Conservation (phyloP, 2,113 vertebrate genomes). For the Bos javanicus region DNA sequence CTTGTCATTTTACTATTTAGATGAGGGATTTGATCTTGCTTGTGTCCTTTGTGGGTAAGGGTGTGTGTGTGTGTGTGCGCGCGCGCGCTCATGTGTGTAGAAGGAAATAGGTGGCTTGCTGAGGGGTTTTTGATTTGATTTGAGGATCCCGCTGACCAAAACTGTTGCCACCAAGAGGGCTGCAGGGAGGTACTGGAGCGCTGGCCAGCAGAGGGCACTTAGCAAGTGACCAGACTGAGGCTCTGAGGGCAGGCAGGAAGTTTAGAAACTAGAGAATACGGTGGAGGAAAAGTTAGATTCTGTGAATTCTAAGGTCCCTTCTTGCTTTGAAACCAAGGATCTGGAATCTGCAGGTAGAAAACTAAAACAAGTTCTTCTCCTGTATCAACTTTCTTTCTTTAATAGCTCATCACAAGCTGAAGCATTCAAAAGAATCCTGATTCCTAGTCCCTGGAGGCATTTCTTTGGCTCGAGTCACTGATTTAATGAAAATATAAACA, state of each 20-base stretch:
- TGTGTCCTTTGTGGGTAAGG: neutral
- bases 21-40: neutral
- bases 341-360: neutral
- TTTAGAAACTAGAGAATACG: neutral
- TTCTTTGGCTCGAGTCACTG: neutral
- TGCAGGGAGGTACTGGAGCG: neutral
- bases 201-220: neutral
- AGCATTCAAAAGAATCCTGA: neutral
- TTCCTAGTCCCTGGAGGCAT: neutral
- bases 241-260: neutral
- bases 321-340: neutral
- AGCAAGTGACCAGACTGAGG: neutral
- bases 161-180: neutral
- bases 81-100: neutral
- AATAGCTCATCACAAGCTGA: neutral
- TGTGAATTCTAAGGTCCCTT: neutral
- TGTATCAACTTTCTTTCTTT: neutral
- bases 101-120: neutral
- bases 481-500: conserved; percentile 11
- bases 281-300: neutral
- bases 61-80: neutral
- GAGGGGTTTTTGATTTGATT: neutral
- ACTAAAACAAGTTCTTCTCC: neutral
- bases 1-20: neutral
- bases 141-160: neutral